These are phyloP conservation scores for Corvus cornix DNA, from an alignment of 2,113 vertebrate species.

Conservation along the genomic window DNA sequence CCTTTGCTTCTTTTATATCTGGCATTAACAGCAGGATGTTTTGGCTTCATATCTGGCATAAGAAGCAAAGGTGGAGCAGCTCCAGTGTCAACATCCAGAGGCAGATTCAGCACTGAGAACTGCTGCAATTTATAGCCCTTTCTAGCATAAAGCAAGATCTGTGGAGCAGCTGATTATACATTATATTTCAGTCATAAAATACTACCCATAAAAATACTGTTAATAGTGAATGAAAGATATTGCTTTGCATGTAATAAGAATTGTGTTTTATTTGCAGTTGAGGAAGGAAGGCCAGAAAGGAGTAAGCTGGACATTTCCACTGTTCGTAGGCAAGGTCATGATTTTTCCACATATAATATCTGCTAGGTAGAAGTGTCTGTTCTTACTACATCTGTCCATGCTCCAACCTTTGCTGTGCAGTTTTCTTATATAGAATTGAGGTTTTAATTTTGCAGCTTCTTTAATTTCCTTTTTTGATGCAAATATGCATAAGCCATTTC, in stretches of 20 bases:
- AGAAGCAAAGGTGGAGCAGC: slow-evolving; percentile 7
- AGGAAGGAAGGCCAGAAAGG: background rate
- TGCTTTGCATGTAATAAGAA: background rate
- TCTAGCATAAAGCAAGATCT: background rate
- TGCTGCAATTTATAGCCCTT: background rate
- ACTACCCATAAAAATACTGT: background rate
- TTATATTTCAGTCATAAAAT: slow-evolving; percentile 3
- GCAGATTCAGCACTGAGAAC: background rate
- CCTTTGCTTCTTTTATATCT: background rate
- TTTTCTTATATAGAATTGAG: slow-evolving; percentile 7
- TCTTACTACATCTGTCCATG: background rate
- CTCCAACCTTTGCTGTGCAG: background rate
- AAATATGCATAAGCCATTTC: slow-evolving; percentile 49
- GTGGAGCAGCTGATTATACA: slow-evolving; percentile 4
- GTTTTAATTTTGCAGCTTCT: slow-evolving; percentile 56
- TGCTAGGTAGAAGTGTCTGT: background rate
- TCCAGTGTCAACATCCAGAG: slow-evolving; percentile 27
- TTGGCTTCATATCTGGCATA: background rate
- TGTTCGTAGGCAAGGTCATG: background rate
- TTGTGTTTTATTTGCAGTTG: background rate
- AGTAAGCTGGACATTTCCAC: background rate
- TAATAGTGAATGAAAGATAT: background rate
- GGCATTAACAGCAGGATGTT: background rate
- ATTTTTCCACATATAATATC: background rate
- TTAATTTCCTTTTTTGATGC: slow-evolving; percentile 53